Evolutionary conservation across 2,888 invertebrate genomes (phyloP).

Genomic region (Nomada fabriciana): DNA sequence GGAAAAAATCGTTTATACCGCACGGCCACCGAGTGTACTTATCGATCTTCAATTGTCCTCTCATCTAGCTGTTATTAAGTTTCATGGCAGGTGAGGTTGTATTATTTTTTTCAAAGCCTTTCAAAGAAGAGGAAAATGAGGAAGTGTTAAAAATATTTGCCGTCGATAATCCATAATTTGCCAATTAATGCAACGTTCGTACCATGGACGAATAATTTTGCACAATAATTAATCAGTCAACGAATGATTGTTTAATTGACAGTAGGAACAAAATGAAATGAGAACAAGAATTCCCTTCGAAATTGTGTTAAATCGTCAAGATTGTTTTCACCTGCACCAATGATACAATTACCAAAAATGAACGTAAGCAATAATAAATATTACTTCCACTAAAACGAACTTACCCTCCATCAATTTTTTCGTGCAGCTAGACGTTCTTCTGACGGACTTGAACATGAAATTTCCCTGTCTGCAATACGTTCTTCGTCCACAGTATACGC

Average conservation of each 20-base stretch:
- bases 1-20: no score
- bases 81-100: no score
- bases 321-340: not conserved
- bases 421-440: conserved; percentile 45
- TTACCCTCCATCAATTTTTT: conserved; percentile 14
- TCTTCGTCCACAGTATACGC: conserved; percentile 71
- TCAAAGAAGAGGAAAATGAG: no score
- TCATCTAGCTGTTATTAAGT: no score
- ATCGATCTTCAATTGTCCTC: no score
- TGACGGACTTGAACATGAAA: conserved; percentile 71
- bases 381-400: not conserved
- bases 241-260: not conserved
- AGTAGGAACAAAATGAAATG: not conserved
- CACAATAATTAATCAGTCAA: no score
- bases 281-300: not conserved
- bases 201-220: no score
- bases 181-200: no score
- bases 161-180: no score
- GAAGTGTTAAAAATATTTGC: no score
- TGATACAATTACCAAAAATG: conserved; percentile 25
- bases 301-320: not conserved
- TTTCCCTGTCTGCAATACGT: conserved; percentile 70
- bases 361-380: conserved; percentile 35
- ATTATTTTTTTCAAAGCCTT: no score
- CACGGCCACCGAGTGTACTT: no score